Percentiles rank a stretch among this genome's conserved stretches.
phyloP scores from a whole-genome alignment of 2,797 vertebrate genomes.

The Epinephelus malabaricus region DNA sequence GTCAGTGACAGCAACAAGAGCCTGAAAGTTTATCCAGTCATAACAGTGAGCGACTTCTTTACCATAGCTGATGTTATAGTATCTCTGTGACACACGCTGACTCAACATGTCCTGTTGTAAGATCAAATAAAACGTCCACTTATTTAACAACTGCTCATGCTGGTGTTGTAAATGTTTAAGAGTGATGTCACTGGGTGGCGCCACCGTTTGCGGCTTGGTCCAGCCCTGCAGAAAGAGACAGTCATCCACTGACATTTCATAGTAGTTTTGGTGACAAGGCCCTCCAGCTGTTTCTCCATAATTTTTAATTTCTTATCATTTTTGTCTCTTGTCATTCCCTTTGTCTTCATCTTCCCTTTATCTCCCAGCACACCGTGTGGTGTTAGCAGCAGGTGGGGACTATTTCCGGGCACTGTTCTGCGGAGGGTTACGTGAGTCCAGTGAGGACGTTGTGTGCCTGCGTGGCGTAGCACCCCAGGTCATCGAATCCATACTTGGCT shows the following conservation, averaged over 20 bases:
- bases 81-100: not conserved
- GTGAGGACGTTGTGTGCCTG: too few species aligned
- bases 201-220: not conserved
- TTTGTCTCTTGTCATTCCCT: not conserved
- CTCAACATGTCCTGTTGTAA: not conserved
- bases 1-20: not conserved
- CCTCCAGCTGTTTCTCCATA: not conserved
- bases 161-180: not conserved
- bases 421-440: slow-evolving; percentile 14
- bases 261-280: not conserved
- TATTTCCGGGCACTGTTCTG: slow-evolving; percentile 48
- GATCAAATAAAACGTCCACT: not conserved
- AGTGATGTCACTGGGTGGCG: not conserved
- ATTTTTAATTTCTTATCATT: not conserved
- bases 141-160: too few species aligned
- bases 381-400: slow-evolving; percentile 42
- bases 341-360: too few species aligned
- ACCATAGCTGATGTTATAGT: not conserved
- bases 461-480: too few species aligned
- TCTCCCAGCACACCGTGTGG: slow-evolving; percentile 20
- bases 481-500: too few species aligned
- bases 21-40: not conserved
- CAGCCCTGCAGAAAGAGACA: not conserved
- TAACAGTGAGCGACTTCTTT: not conserved
- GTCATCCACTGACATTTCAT: not conserved